Evolutionary conservation across 2,113 vertebrate species (phyloP).

Genomic region (Gobiocypris rarus): DNA sequence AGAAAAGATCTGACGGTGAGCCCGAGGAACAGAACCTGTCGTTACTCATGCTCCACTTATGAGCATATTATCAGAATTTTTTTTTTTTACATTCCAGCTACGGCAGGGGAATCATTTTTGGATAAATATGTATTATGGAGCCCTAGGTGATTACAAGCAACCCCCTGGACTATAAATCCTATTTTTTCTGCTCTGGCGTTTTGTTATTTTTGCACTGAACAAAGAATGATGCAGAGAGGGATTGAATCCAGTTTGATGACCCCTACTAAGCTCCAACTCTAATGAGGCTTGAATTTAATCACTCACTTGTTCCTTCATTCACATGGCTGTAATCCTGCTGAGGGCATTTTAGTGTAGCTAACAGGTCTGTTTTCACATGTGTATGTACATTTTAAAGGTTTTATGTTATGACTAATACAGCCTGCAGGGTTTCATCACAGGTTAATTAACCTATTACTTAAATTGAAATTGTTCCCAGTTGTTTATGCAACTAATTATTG

Average conservation of each 20-base stretch:
- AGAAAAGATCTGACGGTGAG: background rate
- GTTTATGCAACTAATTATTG: constrained; percentile 23
- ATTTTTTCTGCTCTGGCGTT: constrained; percentile 29
- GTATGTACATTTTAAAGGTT: background rate
- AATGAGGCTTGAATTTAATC: constrained; percentile 44
- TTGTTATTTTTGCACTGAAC: constrained; percentile 37
- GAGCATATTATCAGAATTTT: constrained; percentile 9
- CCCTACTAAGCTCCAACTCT: constrained; percentile 6
- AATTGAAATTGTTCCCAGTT: constrained; percentile 41
- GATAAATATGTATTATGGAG: constrained; percentile 38
- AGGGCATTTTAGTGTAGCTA: constrained; percentile 7
- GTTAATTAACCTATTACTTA: constrained; percentile 29
- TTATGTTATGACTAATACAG: constrained; percentile 21
- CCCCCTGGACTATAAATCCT: constrained; percentile 43
- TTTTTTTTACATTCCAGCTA: constrained; percentile 33
- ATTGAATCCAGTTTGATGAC: constrained; percentile 14
- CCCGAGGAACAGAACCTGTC: background rate
- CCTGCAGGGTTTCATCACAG: constrained; percentile 1
- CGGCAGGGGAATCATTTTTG: constrained; percentile 35
- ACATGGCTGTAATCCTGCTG: background rate
- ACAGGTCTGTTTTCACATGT: background rate
- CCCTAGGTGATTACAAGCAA: constrained; percentile 25
- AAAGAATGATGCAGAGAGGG: background rate
- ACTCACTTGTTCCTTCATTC: background rate
- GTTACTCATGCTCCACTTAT: constrained; percentile 22